These are phyloP conservation scores for Myotis myotis DNA, from an alignment of 2,797 vertebrate species.

Conservation along the genomic window DNA sequence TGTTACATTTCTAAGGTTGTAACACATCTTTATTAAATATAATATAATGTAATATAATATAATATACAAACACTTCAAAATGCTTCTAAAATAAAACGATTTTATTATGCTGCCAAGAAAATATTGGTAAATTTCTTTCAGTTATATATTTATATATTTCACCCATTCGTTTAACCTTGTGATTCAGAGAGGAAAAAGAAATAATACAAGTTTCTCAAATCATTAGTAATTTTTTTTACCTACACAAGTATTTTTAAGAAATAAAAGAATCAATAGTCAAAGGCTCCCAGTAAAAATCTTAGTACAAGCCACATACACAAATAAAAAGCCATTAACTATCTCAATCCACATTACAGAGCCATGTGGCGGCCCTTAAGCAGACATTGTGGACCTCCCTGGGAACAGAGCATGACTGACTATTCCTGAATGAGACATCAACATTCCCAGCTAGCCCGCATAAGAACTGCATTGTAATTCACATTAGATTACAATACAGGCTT, in stretches of 20 bases:
- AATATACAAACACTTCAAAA: neutral
- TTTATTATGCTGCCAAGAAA: conserved; percentile 9
- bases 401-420: accelerated
- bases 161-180: neutral
- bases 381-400: accelerated
- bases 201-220: neutral
- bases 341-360: accelerated
- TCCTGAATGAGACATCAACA: accelerated
- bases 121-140: neutral
- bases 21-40: neutral
- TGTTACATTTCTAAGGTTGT: conserved; percentile 71
- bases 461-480: neutral
- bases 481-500: neutral
- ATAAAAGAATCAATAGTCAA: neutral
- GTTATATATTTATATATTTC: neutral
- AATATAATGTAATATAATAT: neutral
- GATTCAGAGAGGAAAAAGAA: neutral
- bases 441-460: too few relatives aligned
- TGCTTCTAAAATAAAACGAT: neutral
- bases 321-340: accelerated
- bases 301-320: accelerated
- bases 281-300: neutral
- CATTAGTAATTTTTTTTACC: neutral
- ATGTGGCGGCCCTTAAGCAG: accelerated
- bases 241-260: neutral